These are phyloP conservation scores for Styela clava DNA, from an alignment of 23 tunicate species.

Conservation along the genomic window DNA sequence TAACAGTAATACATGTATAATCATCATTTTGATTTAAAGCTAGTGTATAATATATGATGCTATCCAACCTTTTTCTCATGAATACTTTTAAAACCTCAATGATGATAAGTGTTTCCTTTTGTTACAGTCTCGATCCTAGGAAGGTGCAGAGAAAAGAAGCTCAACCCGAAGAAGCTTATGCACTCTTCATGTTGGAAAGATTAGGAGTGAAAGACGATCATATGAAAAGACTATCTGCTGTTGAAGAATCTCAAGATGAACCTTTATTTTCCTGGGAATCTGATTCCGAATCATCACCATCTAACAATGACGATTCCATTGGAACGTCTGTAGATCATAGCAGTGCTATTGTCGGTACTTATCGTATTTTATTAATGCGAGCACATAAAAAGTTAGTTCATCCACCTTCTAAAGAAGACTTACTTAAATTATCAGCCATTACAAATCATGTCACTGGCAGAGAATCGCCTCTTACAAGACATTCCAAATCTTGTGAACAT, in stretches of 20 bases:
- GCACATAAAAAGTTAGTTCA: conserved; percentile 47
- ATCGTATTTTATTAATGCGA: conserved; percentile 59
- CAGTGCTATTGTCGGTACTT: conserved; percentile 79
- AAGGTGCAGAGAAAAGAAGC: not conserved
- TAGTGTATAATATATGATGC: too few relatives aligned
- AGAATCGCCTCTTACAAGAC: not conserved
- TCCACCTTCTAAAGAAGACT: conserved; percentile 47
- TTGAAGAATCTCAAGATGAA: conserved; percentile 1
- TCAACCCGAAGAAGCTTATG: conserved; percentile 80
- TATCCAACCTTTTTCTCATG: too few relatives aligned
- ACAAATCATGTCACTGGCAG: conserved; percentile 24
- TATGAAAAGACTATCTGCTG: conserved; percentile 17
- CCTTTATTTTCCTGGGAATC: conserved; percentile 49
- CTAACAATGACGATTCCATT: conserved; percentile 15
- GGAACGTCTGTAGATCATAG: conserved; percentile 32
- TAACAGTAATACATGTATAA: too few relatives aligned
- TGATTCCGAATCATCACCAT: conserved; percentile 19
- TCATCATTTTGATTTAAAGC: too few relatives aligned
- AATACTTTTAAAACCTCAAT: too few relatives aligned
- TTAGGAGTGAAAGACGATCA: conserved; percentile 47
- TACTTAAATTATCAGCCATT: conserved; percentile 32
- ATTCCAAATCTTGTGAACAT: not conserved
- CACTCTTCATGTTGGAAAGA: conserved; percentile 49
- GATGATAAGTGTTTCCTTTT: not conserved
- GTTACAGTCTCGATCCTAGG: conserved; percentile 3